Percentiles rank a stretch among this genome's conserved stretches.
phyloP scores from a whole-genome alignment of 2,797 vertebrate genomes.

The Lemur catta region DNA sequence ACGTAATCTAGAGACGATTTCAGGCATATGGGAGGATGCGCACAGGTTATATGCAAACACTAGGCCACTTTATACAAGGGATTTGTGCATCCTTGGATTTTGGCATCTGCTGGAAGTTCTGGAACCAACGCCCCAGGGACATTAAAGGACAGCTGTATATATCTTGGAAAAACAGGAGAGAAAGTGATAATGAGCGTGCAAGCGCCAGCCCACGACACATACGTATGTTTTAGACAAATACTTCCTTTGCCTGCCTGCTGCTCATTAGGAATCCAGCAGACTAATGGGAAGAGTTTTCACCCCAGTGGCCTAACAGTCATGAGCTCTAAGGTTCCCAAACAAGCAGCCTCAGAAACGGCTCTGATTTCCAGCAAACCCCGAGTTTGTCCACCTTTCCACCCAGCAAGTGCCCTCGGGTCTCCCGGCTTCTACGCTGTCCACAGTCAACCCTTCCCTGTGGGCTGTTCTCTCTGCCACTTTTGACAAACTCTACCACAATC shows the following conservation, averaged over 20 bases:
- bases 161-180: not conserved
- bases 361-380: not conserved
- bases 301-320: not conserved
- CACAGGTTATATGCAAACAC: not conserved
- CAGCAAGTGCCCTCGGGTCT: not conserved
- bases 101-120: not conserved
- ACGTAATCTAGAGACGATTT: not conserved
- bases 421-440: too few relatives aligned
- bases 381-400: not conserved
- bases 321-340: not conserved
- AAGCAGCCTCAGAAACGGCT: not conserved
- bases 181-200: rapidly evolving
- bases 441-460: not conserved
- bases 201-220: not conserved
- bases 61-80: not conserved
- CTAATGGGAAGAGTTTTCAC: not conserved
- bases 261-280: not conserved
- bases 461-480: not conserved
- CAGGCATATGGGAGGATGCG: not conserved
- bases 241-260: not conserved
- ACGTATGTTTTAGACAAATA: not conserved
- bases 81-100: not conserved
- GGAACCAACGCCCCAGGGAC: not conserved
- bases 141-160: too few relatives aligned
- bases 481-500: not conserved